Base-by-base conservation (phyloP, 37 sponge, comb jelly and placozoan species). In the Halichondria panicea region DNA sequence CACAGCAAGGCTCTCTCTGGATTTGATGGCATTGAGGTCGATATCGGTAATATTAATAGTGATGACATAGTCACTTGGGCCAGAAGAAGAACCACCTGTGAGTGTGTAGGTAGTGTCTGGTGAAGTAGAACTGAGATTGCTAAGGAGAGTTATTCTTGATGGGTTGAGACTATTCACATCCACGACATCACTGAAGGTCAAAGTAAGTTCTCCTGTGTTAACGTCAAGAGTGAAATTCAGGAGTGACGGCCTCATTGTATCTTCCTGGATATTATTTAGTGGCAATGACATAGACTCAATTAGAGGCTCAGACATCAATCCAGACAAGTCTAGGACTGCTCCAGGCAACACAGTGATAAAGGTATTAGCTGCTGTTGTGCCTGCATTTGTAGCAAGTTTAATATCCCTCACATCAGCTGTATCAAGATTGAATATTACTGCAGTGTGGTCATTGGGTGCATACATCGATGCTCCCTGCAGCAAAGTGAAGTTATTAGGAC, bases 111-210 rank as follows among this genome's bases (percentile, higher is more conserved):
- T 76, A 37, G 76, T 48, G n/a, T 79, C 52, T 55, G 66, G 45
- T 34, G 36, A 31, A 19, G 56, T 52, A 15, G 55, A 61, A 19
- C 42, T 60, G 21, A 74, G 54, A 66, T 83, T 73, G 37, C 81
- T 82, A 3, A 64, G 57, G 13, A 93, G 72, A 5, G 84, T 89
- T 39, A 93, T 76, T 24, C 66, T 79, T n/a, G 46, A 50, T 18
- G 87, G 73, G 21, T 62, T 65, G 24, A 93, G 74, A 5, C 66
- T 80, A 33, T 61, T 75, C 0, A 74, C 75, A 67, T 81, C 48
- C 8, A 93, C 79, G 1, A 93, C 84, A 74, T 93, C 94, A 74
- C 86, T 55, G 63, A 93, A 93, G 0, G 84, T 80, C 41, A 93
- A 68, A 22, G 42, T 56, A 11, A 93, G 63, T 39, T 69, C 35